Evolutionary conservation across 2,888 invertebrate species (phyloP), one percentile per base, ranked within the genome.

Genomic region (Lasioglossum marginatum): DNA sequence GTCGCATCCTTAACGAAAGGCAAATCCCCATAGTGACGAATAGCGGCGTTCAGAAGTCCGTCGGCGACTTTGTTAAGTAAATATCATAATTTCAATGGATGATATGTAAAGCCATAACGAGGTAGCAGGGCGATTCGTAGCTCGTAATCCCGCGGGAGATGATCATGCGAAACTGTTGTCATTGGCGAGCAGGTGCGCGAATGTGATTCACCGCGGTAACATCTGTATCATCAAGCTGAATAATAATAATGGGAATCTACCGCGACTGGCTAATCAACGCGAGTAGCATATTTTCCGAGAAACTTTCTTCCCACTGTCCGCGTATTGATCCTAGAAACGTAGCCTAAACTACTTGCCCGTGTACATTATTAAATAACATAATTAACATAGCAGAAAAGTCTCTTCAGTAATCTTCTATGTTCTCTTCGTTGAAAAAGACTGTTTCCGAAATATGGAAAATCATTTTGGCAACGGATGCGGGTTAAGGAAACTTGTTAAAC

Each of bases 1-100:
- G 37, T 19, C 37, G 4, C 37, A 37, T 68, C 4, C 31, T 37
- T 37, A 12, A 6, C n/a, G 8, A 48, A 16, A 43, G 72, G 57
- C 77, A 82, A 66, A 37, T 83, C 4, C 72, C 10, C 40, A 23
- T 34, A 23, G 43, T n/a, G 23, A 10, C 6, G 16, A 10, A 37
- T 10, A 27, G 43, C 10, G 8, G 4, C 19, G 16, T 40, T 34
- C 43, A 10, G 66, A 19, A 16, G 34, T 52, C 16, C 40, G 12
- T 31, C 10, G 8, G 4, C 43, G 6, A 16, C 31, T 10, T 57
- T 27, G 16, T 83, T 81, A 82, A 79, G 74, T 27, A 81, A 78
- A 79, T 83, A 76, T 82, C 72, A 31, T 82, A 70, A 87, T 78
- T 73, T 57, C 37, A 68, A 77, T 77, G 78, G 48, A 85, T 68